These are phyloP conservation scores for Cantharis rufa DNA, from an alignment of 2,888 invertebrate species.

Conservation along the genomic window DNA sequence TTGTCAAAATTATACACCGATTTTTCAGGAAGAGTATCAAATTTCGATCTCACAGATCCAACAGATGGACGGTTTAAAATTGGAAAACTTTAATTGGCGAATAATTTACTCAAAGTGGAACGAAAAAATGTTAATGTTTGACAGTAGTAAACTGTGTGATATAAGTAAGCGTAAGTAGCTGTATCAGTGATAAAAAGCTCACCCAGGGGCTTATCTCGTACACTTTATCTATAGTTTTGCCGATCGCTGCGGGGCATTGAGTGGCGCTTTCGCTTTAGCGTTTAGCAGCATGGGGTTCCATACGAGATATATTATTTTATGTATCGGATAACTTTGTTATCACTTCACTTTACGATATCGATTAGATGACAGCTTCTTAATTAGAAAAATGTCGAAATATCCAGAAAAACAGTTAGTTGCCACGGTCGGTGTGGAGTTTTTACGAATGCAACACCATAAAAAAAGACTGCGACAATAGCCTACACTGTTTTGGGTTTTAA, in stretches of 20 bases:
- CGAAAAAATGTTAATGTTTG: neutral
- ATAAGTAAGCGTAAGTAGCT: conserved; percentile 1
- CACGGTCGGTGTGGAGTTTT: neutral
- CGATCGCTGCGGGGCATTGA: conserved; percentile 40
- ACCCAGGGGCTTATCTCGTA: conserved; percentile 36
- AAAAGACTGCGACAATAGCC: neutral
- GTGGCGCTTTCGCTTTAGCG: conserved; percentile 41
- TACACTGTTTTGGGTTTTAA: neutral
- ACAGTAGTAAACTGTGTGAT: neutral
- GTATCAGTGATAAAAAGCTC: conserved; percentile 22
- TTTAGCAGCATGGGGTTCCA: conserved; percentile 23
- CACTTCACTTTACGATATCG: neutral
- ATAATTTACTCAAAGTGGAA: neutral
- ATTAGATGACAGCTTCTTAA: neutral
- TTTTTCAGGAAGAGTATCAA: conserved; percentile 16
- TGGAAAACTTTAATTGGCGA: neutral
- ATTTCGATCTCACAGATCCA: neutral
- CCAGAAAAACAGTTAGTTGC: neutral
- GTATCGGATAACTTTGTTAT: conserved; percentile 14
- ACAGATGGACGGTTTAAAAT: neutral
- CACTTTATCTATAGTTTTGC: conserved; percentile 33
- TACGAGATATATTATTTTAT: conserved; percentile 20
- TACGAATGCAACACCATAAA: neutral
- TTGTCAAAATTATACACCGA: conserved; percentile 14
- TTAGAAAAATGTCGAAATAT: neutral